phyloP scores from a whole-genome alignment of 2,797 vertebrate genomes.

The Hyperoplus immaculatus region DNA sequence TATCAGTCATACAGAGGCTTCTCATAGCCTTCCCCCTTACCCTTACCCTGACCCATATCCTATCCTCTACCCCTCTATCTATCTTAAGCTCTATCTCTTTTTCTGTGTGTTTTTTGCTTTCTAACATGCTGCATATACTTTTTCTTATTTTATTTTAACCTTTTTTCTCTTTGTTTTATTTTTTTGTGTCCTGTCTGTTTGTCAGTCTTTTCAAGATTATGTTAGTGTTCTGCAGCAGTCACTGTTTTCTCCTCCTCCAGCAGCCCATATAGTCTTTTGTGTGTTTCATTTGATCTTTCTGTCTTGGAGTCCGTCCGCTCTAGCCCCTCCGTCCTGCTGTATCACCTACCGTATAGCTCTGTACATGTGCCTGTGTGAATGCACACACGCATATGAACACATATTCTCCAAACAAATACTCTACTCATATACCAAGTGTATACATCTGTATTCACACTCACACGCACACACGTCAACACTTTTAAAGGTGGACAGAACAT shows the following conservation, averaged over 20 bases:
- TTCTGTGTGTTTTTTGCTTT: conserved; percentile 37
- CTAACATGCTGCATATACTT: conserved; percentile 21
- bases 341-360: background rate
- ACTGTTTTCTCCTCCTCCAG: conserved; percentile 24
- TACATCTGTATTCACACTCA: conserved; percentile 10
- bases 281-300: background rate
- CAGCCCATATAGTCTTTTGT: conserved; percentile 5
- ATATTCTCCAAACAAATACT: conserved; percentile 16
- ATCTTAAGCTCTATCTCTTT: conserved; percentile 58
- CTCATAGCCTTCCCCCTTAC: conserved; percentile 76
- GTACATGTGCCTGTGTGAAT: background rate
- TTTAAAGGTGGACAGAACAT: conserved; percentile 8
- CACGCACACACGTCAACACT: background rate
- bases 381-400: background rate
- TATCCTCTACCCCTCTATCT: conserved; percentile 53
- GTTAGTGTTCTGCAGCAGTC: conserved; percentile 26
- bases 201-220: conserved; percentile 22
- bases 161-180: conserved; percentile 4
- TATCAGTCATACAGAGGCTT: conserved; percentile 95
- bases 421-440: background rate
- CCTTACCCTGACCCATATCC: conserved; percentile 68
- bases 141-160: conserved; percentile 24
- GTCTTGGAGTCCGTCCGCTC: conserved; percentile 4
- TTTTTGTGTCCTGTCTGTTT: conserved; percentile 29
- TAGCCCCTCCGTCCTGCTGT: conserved; percentile 13